Base-by-base conservation (phyloP, 2,888 invertebrate genomes). In the Cremastinae sp. region DNA sequence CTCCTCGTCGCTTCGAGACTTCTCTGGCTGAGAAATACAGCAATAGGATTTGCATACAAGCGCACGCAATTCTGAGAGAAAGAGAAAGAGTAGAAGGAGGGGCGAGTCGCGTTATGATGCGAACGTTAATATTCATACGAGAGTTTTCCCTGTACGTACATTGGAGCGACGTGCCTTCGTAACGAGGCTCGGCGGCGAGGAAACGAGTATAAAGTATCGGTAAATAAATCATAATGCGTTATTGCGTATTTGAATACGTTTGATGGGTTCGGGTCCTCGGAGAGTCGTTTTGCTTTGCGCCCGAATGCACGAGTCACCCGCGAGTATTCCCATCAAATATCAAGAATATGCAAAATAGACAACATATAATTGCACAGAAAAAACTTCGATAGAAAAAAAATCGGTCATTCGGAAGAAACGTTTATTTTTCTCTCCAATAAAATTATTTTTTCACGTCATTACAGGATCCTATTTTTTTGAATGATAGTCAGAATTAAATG, bases 161-260 rank as follows among this genome's bases (percentile, higher is more conserved):
- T 59, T 53, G 53, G 59, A 64, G 41, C 16, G 14, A 1, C 18
- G 49, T 58, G 51, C 58, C 41, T 8, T 58, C 65, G 53, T 72
- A 72, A 72, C 71, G 66, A 71, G 45, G 2, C 41, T 43, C 55
- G 22, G 65, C 51, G 58, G 41, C 64, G 56, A 65, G 72, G 41
- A 72, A 64, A 72, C 72, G 72, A 72, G 77, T 83, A 83, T 83
- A 84, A 84, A 84, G 84, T 85, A 86, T 86, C 83, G 82, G 84
- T 84, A 85, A 85, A 87, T 86, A 86, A 86, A 87, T 87, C 84
- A 87, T 86, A 83, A 82, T 83, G 76, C 80, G 79, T 83, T 83
- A 84, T 86, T 83, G 86, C 82, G 79, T 82, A 86, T 86, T 86
- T 86, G 85, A 86, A 86, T 86, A 84, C 81, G 84, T 86, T 86